Evolutionary conservation across 2,888 invertebrate species (phyloP).

Genomic region (Aspidapion aeneum): DNA sequence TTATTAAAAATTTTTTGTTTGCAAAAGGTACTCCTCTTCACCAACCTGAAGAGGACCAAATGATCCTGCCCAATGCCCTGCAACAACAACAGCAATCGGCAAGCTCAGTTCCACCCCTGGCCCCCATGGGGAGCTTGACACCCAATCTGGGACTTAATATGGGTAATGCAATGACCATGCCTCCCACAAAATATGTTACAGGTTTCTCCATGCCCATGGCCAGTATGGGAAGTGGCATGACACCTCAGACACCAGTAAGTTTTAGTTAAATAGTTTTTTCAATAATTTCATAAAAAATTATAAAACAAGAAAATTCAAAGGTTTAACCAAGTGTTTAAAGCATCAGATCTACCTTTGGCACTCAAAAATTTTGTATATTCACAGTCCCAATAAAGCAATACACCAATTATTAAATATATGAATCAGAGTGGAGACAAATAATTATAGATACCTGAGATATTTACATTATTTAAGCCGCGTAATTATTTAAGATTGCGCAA

Average conservation of each 20-base stretch:
- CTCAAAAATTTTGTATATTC: too few species aligned
- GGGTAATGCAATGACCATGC: slow-evolving; percentile 61
- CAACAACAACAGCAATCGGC: slow-evolving; percentile 60
- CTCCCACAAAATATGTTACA: slow-evolving; percentile 71
- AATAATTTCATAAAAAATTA: slow-evolving; percentile 8
- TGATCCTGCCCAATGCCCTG: slow-evolving; percentile 80
- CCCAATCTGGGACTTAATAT: slow-evolving; percentile 61
- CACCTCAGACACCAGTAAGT: slow-evolving; percentile 83
- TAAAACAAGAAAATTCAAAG: too few species aligned
- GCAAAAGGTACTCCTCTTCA: slow-evolving; percentile 71
- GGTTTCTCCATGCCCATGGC: slow-evolving; percentile 72
- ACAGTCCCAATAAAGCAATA: too few species aligned
- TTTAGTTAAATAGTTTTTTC: slow-evolving; percentile 11
- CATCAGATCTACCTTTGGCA: too few species aligned
- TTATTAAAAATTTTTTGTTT: neutral
- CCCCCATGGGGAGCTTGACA: slow-evolving; percentile 53
- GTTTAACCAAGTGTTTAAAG: too few species aligned
- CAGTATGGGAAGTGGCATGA: slow-evolving; percentile 64
- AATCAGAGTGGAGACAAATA: too few species aligned
- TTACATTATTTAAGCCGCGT: too few species aligned
- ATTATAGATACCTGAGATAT: too few species aligned
- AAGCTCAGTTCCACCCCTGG: slow-evolving; percentile 56
- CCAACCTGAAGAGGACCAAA: slow-evolving; percentile 88
- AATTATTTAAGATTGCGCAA: too few species aligned
- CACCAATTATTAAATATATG: too few species aligned